These are phyloP conservation scores for Maniola hyperantus DNA, from an alignment of 2,888 invertebrate genomes.

Conservation along the genomic window DNA sequence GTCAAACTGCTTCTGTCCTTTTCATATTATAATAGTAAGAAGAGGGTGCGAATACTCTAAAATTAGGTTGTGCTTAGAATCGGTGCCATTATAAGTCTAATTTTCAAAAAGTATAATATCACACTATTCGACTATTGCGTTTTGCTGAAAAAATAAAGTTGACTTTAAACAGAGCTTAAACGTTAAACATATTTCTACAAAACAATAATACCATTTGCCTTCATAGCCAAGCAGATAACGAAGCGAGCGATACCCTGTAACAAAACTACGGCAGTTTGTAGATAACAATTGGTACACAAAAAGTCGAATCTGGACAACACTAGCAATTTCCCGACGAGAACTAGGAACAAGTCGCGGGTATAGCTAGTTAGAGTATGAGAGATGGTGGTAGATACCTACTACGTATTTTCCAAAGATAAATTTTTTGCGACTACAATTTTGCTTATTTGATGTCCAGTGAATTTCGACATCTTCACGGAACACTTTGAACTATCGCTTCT, in stretches of 20 bases:
- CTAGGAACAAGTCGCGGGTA: slow-evolving; percentile 38
- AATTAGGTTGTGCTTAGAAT: too few species aligned
- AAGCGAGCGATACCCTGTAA: slow-evolving; percentile 32
- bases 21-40: too few species aligned
- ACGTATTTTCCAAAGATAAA: too few species aligned
- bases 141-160: not conserved
- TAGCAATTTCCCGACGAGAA: slow-evolving; percentile 39
- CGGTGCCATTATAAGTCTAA: too few species aligned
- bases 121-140: too few species aligned
- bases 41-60: too few species aligned
- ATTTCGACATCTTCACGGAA: too few species aligned
- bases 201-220: slow-evolving; percentile 25
- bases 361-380: slow-evolving; percentile 46
- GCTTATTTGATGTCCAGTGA: too few species aligned
- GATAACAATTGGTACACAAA: slow-evolving; percentile 40
- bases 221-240: slow-evolving; percentile 37
- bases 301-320: slow-evolving; percentile 40
- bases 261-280: slow-evolving; percentile 27
- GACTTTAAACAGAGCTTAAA: not conserved
- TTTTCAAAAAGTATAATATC: too few species aligned
- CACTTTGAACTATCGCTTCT: too few species aligned
- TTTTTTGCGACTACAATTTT: too few species aligned
- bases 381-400: not conserved
- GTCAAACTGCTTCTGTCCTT: too few species aligned
- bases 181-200: slow-evolving; percentile 10